These are phyloP conservation scores for Arctia plantaginis DNA, from an alignment of 2,888 invertebrate species.

Conservation along the genomic window DNA sequence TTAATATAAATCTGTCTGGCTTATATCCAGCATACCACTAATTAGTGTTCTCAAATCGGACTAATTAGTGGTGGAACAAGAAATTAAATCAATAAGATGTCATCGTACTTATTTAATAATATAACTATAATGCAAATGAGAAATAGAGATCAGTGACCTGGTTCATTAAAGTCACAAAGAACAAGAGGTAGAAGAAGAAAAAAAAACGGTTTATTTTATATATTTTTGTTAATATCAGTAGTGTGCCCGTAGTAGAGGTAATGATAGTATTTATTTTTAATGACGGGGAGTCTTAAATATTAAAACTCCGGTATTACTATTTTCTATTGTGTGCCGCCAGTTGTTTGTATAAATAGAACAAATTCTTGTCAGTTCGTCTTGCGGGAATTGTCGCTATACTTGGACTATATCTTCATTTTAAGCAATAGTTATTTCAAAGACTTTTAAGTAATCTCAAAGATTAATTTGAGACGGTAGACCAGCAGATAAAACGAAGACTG, in stretches of 20 bases:
- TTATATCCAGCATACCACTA: constrained; percentile 12
- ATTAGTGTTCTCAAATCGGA: constrained; percentile 5
- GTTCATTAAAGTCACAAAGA: constrained; percentile 2
- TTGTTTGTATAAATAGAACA: neutral
- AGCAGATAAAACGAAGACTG: too few relatives aligned
- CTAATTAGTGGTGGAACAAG: constrained; percentile 9
- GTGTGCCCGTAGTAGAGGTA: neutral
- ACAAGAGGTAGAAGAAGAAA: neutral
- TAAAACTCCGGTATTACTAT: too few relatives aligned
- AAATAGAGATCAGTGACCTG: constrained; percentile 7
- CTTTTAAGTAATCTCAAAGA: too few relatives aligned
- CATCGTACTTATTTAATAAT: constrained; percentile 1
- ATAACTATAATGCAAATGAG: neutral
- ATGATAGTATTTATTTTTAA: too few relatives aligned
- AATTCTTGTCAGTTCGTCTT: neutral
- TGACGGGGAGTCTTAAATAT: too few relatives aligned
- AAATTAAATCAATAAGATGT: constrained; percentile 12
- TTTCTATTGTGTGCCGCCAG: neutral
- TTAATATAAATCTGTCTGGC: constrained; percentile 23
- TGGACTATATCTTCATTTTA: neutral
- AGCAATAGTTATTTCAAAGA: neutral
- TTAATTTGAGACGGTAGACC: too few relatives aligned
- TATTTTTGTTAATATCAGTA: neutral
- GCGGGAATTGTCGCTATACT: neutral
- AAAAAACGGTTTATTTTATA: neutral